phyloP scores from a whole-genome alignment of 2,797 vertebrate species.

The Hydrocynus forskahlii region DNA sequence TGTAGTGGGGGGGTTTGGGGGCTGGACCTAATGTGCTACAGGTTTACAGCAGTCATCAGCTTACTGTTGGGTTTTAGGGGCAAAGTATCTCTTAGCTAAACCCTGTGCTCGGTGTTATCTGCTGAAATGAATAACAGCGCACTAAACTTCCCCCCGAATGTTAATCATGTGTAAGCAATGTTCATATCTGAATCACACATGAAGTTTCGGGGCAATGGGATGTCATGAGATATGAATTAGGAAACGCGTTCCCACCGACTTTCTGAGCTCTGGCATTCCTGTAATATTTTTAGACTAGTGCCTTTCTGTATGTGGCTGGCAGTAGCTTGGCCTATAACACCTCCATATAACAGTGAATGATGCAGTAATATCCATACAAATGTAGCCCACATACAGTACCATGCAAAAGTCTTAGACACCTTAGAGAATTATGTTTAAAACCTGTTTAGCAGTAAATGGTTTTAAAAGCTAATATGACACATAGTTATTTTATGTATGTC shows the following conservation, averaged over 20 bases:
- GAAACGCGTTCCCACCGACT: slow-evolving; percentile 55
- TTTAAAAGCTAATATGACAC: no score
- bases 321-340: not conserved
- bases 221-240: slow-evolving; percentile 28
- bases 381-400: no score
- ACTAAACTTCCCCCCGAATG: slow-evolving; percentile 44
- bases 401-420: no score
- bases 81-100: not conserved
- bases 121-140: not conserved
- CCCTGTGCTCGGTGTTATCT: not conserved
- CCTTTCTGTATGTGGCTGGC: not conserved
- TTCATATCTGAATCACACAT: slow-evolving; percentile 49
- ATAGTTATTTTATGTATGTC: no score
- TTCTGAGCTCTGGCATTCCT: slow-evolving; percentile 7
- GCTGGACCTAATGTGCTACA: not conserved
- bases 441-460: no score
- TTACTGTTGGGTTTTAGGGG: not conserved
- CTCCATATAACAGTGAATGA: not conserved
- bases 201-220: slow-evolving; percentile 62
- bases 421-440: no score
- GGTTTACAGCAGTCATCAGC: not conserved
- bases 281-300: not conserved
- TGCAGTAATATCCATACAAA: no score
- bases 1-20: no score
- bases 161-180: slow-evolving; percentile 50